Percentiles rank a stretch among this genome's conserved stretches.
phyloP scores from a whole-genome alignment of 2,797 vertebrate genomes.

The Distichodus sexfasciatus region DNA sequence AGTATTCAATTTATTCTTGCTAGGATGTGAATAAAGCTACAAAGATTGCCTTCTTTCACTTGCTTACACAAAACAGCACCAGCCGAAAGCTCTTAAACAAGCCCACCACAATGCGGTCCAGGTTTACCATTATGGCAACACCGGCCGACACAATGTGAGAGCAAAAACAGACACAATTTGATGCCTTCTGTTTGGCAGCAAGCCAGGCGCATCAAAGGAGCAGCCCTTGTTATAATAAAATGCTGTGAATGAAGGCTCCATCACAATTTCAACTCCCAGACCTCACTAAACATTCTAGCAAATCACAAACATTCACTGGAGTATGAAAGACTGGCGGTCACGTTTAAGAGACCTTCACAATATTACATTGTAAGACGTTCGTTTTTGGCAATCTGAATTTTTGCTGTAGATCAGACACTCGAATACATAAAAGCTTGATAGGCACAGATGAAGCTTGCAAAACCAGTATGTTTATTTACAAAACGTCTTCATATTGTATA shows the following conservation, averaged over 20 bases:
- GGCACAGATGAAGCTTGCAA: not conserved
- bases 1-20: not conserved
- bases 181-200: not conserved
- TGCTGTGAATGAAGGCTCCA: not conserved
- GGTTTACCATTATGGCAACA: not conserved
- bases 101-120: not conserved
- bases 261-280: not conserved
- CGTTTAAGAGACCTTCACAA: not conserved
- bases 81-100: not conserved
- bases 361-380: not conserved
- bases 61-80: not conserved
- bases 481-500: too few species aligned
- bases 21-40: not conserved
- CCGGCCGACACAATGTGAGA: not conserved
- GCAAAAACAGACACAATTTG: not conserved
- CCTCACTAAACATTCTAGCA: not conserved
- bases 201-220: not conserved
- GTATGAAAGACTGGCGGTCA: not conserved
- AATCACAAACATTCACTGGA: not conserved
- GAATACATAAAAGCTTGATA: too few species aligned
- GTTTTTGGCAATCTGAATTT: too few species aligned
- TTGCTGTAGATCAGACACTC: too few species aligned
- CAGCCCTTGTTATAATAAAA: not conserved
- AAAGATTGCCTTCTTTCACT: not conserved
- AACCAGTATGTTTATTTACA: too few species aligned